Evolutionary conservation across 2,888 invertebrate genomes (phyloP).

Genomic region (Hydraecia micacea): DNA sequence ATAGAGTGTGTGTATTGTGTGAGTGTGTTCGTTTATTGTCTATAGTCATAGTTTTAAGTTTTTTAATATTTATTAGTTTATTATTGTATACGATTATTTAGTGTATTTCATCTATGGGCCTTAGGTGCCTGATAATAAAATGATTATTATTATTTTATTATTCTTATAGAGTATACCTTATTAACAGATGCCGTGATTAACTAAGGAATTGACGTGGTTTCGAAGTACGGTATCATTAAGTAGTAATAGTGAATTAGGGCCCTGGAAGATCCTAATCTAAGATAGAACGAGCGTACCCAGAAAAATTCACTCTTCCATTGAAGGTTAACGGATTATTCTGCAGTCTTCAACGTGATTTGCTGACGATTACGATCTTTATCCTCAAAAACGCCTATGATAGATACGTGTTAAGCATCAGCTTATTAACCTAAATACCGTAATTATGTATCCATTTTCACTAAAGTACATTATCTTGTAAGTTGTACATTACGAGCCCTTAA

Average conservation of each 20-base stretch:
- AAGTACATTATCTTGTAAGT: conserved; percentile 61
- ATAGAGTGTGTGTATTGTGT: not conserved
- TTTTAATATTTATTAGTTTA: too few species aligned
- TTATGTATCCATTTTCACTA: conserved; percentile 43
- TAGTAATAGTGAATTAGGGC: too few species aligned
- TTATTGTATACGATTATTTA: too few species aligned
- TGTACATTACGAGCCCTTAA: conserved; percentile 34
- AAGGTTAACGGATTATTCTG: not conserved
- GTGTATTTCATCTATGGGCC: too few species aligned
- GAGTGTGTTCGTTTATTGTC: too few species aligned
- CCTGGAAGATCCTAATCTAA: not conserved
- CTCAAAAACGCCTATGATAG: not conserved
- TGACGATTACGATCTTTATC: not conserved
- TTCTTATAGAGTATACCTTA: not conserved
- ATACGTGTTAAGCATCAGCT: not conserved
- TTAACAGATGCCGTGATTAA: not conserved
- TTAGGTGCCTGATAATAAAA: too few species aligned
- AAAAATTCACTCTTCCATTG: not conserved
- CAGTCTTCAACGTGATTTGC: not conserved
- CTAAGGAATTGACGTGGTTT: not conserved
- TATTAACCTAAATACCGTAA: conserved; percentile 4
- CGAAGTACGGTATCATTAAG: not conserved
- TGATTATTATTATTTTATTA: too few species aligned
- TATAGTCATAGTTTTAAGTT: too few species aligned
- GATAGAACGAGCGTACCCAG: not conserved